Evolutionary conservation across 2,113 vertebrate species (phyloP).

Genomic region (Rissa tridactyla): DNA sequence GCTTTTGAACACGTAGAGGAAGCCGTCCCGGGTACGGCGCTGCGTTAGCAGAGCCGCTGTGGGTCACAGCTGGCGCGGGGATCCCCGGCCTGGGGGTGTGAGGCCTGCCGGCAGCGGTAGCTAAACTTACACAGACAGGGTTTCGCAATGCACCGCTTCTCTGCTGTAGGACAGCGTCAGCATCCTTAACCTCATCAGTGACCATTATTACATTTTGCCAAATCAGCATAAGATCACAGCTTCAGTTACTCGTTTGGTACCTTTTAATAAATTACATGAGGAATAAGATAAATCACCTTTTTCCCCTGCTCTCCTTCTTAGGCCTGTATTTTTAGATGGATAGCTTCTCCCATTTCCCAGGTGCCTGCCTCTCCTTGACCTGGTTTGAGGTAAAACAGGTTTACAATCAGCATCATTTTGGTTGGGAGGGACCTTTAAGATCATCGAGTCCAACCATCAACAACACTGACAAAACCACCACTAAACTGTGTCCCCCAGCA

Average conservation of each 20-base stretch:
- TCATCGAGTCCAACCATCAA: neutral
- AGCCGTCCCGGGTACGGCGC: neutral
- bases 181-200: too few relatives aligned
- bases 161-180: neutral
- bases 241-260: rapidly evolving
- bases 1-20: too few relatives aligned
- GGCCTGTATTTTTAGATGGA: neutral
- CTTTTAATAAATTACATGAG: rapidly evolving
- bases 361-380: neutral
- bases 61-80: rapidly evolving
- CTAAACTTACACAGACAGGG: too few relatives aligned
- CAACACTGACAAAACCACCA: neutral
- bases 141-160: rapidly evolving
- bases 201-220: neutral
- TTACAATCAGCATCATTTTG: neutral
- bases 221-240: neutral
- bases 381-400: too few relatives aligned
- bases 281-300: rapidly evolving
- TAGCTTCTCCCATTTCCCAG: neutral
- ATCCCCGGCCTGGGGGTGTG: rapidly evolving
- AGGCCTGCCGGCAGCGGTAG: rapidly evolving
- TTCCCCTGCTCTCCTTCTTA: rapidly evolving
- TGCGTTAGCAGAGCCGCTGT: rapidly evolving
- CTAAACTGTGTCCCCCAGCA: neutral
- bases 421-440: neutral